Base-by-base conservation (phyloP, 2,888 invertebrate genomes). In the Lamellibrachia columna region DNA sequence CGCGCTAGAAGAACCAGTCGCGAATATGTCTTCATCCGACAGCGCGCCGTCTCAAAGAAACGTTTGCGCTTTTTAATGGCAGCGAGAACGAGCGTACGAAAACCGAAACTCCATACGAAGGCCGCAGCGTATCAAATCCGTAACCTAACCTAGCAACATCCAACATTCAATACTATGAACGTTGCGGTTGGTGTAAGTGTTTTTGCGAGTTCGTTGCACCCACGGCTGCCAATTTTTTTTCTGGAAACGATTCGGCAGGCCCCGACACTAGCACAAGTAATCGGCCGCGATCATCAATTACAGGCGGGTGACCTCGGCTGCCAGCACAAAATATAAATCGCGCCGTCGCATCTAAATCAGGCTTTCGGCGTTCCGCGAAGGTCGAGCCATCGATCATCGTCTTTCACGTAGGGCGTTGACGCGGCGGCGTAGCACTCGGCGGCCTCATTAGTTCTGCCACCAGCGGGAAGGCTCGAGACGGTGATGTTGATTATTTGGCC, bases 281-380 rank as follows among this genome's bases (percentile, higher is more conserved):
- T 75, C 22, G 22, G 75, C 75, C 22, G 75, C 75, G n/a, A n/a
- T 22, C 75, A 75, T 75, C 75, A 15, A 75, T 75, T n/a, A 75
- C 75, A 75, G 75, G n/a, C 75, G 75, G 40, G 1, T 75, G 75
- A 75, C 75, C 75, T 75, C 75, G 75, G n/a, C 75, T 75, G 75
- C 75, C 75, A 75, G n/a, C 75, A 22, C 75, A 75, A 75, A 75
- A 22, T 75, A 75, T 75, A 75, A 75, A 22, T 75, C 75, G n/a
- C n/a, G 75, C 75, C 1, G 22, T n/a, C 22, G 75, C 15, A 4
- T 75, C n/a, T 75, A 75, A 75, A 75, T 75, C 22, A 75, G 75
- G 75, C 75, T 75, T n/a, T 75, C 75, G 22, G 75, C 75, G 75
- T 75, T 75, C 75, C 75, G 75, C 75, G 75, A 75, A 75, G 75